A percentile compares a stretch with the other conserved stretches of the same genome.
Conservation (phyloP, 2,113 vertebrate species). For the Sphyrna mokarran region DNA sequence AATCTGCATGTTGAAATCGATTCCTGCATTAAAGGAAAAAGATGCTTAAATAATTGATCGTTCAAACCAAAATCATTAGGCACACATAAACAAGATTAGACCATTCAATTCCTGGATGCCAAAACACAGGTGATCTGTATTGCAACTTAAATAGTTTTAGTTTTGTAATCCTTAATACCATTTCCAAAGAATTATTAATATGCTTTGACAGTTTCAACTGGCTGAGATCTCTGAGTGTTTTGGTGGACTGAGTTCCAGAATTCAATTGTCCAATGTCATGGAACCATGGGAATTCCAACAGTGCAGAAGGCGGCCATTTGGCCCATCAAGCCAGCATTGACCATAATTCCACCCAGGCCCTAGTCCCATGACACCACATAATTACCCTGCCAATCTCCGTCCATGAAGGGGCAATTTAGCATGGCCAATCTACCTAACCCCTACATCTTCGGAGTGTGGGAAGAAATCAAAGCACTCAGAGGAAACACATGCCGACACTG, state of each 20-base stretch:
- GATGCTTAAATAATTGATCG: neutral
- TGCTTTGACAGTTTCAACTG: neutral
- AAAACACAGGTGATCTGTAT: neutral
- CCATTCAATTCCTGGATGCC: neutral
- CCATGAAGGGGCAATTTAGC: no score
- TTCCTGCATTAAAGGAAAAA: conserved; percentile 59
- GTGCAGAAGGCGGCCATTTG: no score
- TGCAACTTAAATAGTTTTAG: neutral
- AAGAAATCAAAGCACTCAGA: no score
- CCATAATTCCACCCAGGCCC: no score
- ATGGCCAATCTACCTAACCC: no score
- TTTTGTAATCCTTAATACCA: neutral
- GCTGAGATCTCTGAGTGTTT: neutral
- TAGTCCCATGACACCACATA: no score
- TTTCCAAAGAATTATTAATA: neutral
- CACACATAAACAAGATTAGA: neutral
- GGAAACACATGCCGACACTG: no score
- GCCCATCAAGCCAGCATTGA: no score
- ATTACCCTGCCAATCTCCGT: no score
- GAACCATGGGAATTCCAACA: no score
- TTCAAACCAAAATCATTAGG: neutral
- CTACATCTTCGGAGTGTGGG: no score
- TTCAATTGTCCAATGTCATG: neutral
- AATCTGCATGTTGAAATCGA: conserved; percentile 95
- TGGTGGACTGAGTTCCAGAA: neutral